Evolutionary conservation across 2,888 invertebrate genomes (phyloP).

Genomic region (Latrodectus elegans): DNA sequence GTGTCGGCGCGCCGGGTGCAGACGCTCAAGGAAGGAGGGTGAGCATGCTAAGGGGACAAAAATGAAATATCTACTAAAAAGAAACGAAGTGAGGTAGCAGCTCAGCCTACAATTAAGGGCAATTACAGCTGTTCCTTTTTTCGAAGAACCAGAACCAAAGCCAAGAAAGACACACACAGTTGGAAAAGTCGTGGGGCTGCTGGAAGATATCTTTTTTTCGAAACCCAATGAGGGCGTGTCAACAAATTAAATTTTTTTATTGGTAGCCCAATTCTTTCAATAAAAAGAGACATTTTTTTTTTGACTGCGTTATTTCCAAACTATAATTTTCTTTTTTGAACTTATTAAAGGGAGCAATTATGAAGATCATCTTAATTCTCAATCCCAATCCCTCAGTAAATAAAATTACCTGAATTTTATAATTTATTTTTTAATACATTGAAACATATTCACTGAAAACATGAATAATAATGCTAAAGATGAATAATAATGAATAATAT

Average conservation of each 20-base stretch:
- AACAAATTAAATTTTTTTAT: slow-evolving; percentile 46
- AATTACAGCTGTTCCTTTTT: slow-evolving; percentile 58
- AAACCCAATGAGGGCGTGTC: slow-evolving; percentile 43
- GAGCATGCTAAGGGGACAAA: neutral
- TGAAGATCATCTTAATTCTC: too few relatives aligned
- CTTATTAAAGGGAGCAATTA: too few relatives aligned
- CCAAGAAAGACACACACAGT: slow-evolving; percentile 33
- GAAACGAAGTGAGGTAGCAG: slow-evolving; percentile 59
- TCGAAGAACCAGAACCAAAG: slow-evolving; percentile 51
- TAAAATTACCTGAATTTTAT: too few relatives aligned
- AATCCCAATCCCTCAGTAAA: too few relatives aligned
- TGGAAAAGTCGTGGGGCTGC: neutral
- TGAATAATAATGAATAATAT: too few relatives aligned
- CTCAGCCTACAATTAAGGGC: slow-evolving; percentile 63
- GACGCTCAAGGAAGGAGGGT: neutral
- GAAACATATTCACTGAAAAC: too few relatives aligned
- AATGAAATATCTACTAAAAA: slow-evolving; percentile 4
- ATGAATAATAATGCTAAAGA: too few relatives aligned
- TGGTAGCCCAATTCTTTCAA: neutral
- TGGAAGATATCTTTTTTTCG: neutral
- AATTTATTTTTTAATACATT: too few relatives aligned
- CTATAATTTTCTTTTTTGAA: too few relatives aligned
- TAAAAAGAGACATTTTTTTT: too few relatives aligned
- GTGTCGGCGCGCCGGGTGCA: neutral
- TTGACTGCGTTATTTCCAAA: too few relatives aligned